Conservation (phyloP, 2,888 invertebrate species). For the Geotrupes spiniger region DNA sequence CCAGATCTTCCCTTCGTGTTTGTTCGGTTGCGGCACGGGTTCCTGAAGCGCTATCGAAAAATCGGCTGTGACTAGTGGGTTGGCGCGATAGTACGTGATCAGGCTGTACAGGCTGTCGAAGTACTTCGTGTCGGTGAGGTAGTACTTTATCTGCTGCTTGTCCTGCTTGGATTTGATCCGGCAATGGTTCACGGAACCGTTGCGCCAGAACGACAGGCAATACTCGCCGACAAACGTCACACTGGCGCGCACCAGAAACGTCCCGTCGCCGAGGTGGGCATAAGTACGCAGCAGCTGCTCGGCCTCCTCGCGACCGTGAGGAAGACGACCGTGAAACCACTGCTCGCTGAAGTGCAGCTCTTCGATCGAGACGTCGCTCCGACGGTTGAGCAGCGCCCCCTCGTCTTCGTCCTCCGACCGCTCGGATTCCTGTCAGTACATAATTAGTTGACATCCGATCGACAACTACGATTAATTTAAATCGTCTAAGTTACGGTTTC, state of each 20-base stretch:
- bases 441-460: neutral
- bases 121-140: slow-evolving; percentile 79
- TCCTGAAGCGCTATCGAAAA: slow-evolving; percentile 84
- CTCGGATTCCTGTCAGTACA: slow-evolving; percentile 29
- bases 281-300: slow-evolving; percentile 74
- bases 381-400: slow-evolving; percentile 55
- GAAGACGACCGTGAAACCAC: slow-evolving; percentile 90
- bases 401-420: slow-evolving; percentile 50
- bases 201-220: slow-evolving; percentile 91
- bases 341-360: slow-evolving; percentile 89
- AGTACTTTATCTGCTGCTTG: slow-evolving; percentile 75
- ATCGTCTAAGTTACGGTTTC: no score
- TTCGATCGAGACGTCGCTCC: slow-evolving; percentile 72
- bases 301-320: slow-evolving; percentile 76
- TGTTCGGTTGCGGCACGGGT: slow-evolving; percentile 92
- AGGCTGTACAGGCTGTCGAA: slow-evolving; percentile 92
- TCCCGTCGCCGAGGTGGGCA: slow-evolving; percentile 83
- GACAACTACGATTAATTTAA: no score
- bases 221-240: slow-evolving; percentile 96
- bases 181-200: slow-evolving; percentile 87
- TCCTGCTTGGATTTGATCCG: slow-evolving; percentile 88
- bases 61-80: slow-evolving; percentile 85
- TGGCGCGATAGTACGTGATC: slow-evolving; percentile 84
- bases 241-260: slow-evolving; percentile 89
- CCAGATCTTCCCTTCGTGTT: slow-evolving; percentile 88